A percentile compares a stretch with the other conserved stretches of the same genome.
These are phyloP conservation scores for Hypanus sabinus DNA, from an alignment of 2,113 vertebrate genomes.

Conservation along the genomic window DNA sequence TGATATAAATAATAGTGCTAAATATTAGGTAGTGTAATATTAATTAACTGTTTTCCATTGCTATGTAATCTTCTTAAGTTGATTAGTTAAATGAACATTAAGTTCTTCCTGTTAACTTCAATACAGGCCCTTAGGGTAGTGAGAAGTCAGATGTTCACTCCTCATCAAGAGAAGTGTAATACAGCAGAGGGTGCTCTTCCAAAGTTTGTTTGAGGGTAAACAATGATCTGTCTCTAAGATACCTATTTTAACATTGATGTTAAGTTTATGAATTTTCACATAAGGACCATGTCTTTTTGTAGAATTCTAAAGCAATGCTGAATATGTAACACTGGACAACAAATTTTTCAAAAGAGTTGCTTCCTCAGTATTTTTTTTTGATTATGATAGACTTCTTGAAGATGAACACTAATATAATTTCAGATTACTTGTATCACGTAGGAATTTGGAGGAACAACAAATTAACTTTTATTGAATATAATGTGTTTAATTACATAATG, in stretches of 20 bases:
- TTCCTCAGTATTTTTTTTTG: too few species aligned
- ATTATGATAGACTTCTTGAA: too few species aligned
- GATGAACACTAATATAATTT: too few species aligned
- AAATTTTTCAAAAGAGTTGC: too few species aligned
- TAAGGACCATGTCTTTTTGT: neutral
- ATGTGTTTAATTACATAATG: too few species aligned
- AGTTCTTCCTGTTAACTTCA: neutral
- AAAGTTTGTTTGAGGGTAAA: neutral
- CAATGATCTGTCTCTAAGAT: neutral
- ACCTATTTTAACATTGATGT: neutral
- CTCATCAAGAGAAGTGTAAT: neutral
- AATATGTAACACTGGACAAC: too few species aligned
- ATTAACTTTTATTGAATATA: too few species aligned
- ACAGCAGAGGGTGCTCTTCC: slow-evolving; percentile 13
- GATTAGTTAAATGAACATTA: neutral
- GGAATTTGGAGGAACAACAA: too few species aligned
- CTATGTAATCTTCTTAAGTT: neutral
- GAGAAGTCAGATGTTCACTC: neutral
- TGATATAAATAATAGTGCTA: neutral
- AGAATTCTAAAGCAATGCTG: neutral
- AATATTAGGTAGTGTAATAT: neutral
- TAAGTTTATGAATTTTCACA: neutral
- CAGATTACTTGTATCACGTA: too few species aligned
- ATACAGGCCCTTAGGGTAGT: neutral
- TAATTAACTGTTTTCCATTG: slow-evolving; percentile 2